Conservation (phyloP, 2,888 invertebrate genomes). For the Acrobasis repandana region DNA sequence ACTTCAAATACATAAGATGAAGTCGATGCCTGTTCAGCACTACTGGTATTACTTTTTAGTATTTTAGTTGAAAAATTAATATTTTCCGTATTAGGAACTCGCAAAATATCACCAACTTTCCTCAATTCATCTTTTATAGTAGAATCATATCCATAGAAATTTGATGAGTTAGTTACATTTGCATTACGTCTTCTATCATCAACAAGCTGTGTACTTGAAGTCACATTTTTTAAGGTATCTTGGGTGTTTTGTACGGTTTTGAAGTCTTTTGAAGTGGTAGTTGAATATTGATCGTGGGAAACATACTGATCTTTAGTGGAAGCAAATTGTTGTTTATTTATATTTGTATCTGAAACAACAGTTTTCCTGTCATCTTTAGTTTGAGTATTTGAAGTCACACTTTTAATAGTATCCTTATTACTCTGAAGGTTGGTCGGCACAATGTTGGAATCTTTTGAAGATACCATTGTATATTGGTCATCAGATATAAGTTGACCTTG, state of each 20-base stretch:
- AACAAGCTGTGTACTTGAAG: conserved; percentile 44
- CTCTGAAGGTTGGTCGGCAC: conserved; percentile 30
- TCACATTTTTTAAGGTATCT: conserved; percentile 38
- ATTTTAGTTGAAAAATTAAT: conserved; percentile 75
- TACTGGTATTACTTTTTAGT: conserved; percentile 81
- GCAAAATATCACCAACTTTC: conserved; percentile 72
- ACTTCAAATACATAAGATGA: conserved; percentile 85
- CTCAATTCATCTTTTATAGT: conserved; percentile 71
- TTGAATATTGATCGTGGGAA: conserved; percentile 38
- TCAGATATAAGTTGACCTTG: conserved; percentile 52
- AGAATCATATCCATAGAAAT: conserved; percentile 74
- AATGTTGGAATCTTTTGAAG: conserved; percentile 33
- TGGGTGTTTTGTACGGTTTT: conserved; percentile 32
- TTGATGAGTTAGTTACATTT: conserved; percentile 70
- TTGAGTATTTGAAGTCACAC: conserved; percentile 28
- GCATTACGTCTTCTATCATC: conserved; percentile 53
- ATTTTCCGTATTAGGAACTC: conserved; percentile 63
- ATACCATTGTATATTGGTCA: conserved; percentile 35
- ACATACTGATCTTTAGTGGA: conserved; percentile 55
- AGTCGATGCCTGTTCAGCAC: conserved; percentile 83
- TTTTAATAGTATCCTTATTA: conserved; percentile 39
- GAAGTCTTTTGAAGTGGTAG: conserved; percentile 33
- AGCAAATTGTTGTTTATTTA: conserved; percentile 61
- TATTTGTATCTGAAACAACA: conserved; percentile 68
- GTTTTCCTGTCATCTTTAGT: background rate